Evolutionary conservation across 2,888 invertebrate genomes (phyloP), one percentile per base, ranked within the genome.

Genomic region (Agriopis marginaria): DNA sequence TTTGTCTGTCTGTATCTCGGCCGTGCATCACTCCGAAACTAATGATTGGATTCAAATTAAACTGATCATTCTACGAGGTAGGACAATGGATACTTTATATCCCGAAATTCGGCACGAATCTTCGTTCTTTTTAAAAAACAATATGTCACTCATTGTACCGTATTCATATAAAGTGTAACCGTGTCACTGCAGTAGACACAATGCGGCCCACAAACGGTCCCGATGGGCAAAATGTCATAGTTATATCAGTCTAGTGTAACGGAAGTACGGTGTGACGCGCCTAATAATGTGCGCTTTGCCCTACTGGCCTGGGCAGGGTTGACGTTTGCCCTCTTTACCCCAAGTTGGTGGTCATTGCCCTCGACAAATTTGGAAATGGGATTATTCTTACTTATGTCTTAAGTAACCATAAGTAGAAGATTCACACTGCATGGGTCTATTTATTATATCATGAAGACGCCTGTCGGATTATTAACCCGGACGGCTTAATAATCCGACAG

Each of bases 151-250:
- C 72, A 78, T 66, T 77, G 71, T 70, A 66, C 60, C 67, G 64
- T 70, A 70, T 74, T 88, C 86, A 81, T 86, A 86, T 73, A 74
- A 63, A 82, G 80, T 64, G 73, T 78, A 83, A 75, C 84, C 85
- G 79, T 77, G 80, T 84, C 82, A 80, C 70, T 81, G 59, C 80
- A 62, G 42, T 71, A 81, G 82, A 85, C 81, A 79, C 79, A 78
- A 74, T 68, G 69, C 78, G 85, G 63, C 82, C 87, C 76, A 89
- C 83, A 81, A 71, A 71, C 47, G 47, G 86, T 89, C 90, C 91
- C 91, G 75, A 88, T 91, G 92, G 92, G 90, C 87, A 92, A 92
- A 92, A 87, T 93, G 92, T 93, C 92, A 91, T 91, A 89, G 87
- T 90, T 90, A 89, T 89, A 90, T 89, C 89, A 89, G 90, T 87